phyloP scores from a whole-genome alignment of 2,888 invertebrate genomes.

The Scaptomyza parva region DNA sequence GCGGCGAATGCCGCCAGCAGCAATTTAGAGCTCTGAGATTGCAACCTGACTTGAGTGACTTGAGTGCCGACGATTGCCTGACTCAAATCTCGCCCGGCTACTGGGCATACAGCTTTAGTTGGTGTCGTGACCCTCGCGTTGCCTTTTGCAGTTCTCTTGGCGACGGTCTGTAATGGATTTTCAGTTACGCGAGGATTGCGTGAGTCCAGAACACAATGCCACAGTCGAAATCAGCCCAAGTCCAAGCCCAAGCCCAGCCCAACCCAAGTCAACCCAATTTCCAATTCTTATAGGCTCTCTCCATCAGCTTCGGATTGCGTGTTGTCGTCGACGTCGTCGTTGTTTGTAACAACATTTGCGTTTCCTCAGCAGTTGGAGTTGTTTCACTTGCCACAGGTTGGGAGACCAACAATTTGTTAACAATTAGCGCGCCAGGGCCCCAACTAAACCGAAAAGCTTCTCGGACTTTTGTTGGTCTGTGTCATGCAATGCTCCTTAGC shows the following conservation, averaged over 20 bases:
- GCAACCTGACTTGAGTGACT: background rate
- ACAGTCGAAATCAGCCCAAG: background rate
- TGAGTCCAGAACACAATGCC: slow-evolving; percentile 36
- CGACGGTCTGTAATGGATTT: slow-evolving; percentile 57
- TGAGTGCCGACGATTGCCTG: slow-evolving; percentile 5
- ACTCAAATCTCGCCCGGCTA: background rate
- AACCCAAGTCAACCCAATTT: background rate
- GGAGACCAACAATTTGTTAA: slow-evolving; percentile 74
- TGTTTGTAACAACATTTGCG: slow-evolving; percentile 26
- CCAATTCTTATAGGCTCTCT: too few relatives aligned
- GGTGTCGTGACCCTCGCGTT: slow-evolving; percentile 49
- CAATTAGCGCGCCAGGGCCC: slow-evolving; percentile 64
- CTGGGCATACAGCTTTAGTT: background rate
- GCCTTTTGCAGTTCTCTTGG: background rate
- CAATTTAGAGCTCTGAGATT: slow-evolving; percentile 6
- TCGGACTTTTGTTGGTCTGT: slow-evolving; percentile 4
- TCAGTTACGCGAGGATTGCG: slow-evolving; percentile 72
- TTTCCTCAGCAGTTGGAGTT: slow-evolving; percentile 4
- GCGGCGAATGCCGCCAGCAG: slow-evolving; percentile 18
- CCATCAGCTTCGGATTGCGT: slow-evolving; percentile 34
- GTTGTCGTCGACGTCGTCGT: too few relatives aligned
- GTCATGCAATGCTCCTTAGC: slow-evolving; percentile 34
- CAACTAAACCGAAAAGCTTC: background rate
- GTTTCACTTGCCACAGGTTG: slow-evolving; percentile 42
- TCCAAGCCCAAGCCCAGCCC: background rate